Evolutionary conservation across 2,888 invertebrate species (phyloP).

Genomic region (Serrognathus titanus): DNA sequence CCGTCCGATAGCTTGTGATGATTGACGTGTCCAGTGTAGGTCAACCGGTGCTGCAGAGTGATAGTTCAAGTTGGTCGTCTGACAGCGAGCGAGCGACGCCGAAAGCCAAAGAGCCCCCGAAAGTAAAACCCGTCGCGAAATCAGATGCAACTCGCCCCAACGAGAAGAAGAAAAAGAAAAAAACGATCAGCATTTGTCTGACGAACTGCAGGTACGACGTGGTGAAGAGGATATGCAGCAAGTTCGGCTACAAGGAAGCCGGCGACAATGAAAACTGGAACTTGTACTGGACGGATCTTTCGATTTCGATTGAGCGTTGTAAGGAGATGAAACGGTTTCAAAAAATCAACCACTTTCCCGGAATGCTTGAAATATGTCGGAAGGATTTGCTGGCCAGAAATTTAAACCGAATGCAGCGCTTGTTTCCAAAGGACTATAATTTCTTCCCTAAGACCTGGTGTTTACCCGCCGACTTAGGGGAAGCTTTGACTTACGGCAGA

Average conservation of each 20-base stretch:
- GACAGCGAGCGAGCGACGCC: slow-evolving; percentile 11
- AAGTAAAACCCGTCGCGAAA: slow-evolving; percentile 1
- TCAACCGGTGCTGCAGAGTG: slow-evolving; percentile 24
- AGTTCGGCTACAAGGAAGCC: slow-evolving; percentile 74
- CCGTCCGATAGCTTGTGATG: slow-evolving; percentile 26
- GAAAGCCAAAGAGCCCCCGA: slow-evolving; percentile 7
- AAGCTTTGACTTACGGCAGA: slow-evolving; percentile 68
- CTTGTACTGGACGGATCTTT: slow-evolving; percentile 86
- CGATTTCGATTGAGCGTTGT: slow-evolving; percentile 79
- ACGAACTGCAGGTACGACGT: slow-evolving; percentile 72
- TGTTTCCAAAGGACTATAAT: slow-evolving; percentile 86
- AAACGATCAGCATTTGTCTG: slow-evolving; percentile 59
- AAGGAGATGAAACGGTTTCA: slow-evolving; percentile 91
- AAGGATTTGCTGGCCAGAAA: slow-evolving; percentile 88
- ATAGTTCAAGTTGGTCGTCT: slow-evolving; percentile 17
- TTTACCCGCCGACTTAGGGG: slow-evolving; percentile 82
- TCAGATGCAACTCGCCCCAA: not conserved
- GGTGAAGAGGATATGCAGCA: slow-evolving; percentile 66
- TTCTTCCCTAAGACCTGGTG: slow-evolving; percentile 95
- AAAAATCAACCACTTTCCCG: slow-evolving; percentile 89
- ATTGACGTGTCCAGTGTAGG: slow-evolving; percentile 32
- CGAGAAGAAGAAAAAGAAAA: slow-evolving; percentile 20
- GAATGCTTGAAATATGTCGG: slow-evolving; percentile 54
- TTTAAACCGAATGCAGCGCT: slow-evolving; percentile 82
- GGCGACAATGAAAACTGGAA: slow-evolving; percentile 83